Evolutionary conservation across 2,113 vertebrate species (phyloP).

Genomic region (Cynopterus brachyotis): DNA sequence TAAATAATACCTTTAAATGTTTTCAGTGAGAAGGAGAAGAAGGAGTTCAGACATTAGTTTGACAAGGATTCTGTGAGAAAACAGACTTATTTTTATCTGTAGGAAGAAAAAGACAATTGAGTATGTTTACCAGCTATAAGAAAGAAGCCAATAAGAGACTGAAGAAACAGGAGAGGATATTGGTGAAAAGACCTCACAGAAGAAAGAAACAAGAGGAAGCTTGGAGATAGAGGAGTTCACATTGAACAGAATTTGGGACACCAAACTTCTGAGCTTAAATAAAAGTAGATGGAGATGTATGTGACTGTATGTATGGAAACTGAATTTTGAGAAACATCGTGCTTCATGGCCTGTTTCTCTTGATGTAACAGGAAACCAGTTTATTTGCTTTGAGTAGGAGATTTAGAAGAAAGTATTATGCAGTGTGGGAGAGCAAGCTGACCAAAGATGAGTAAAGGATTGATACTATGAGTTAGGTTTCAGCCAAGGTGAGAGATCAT

Average conservation of each 20-base stretch:
- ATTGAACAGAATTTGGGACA: neutral
- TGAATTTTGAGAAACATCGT: neutral
- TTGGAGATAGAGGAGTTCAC: neutral
- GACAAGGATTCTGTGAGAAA: neutral
- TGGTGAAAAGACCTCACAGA: neutral
- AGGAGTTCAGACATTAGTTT: neutral
- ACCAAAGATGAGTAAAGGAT: neutral
- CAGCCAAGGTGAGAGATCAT: neutral
- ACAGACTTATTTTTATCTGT: neutral
- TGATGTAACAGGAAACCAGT: neutral
- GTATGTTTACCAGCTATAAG: neutral
- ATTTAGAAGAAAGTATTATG: neutral
- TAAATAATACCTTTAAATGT: neutral
- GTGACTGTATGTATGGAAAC: neutral
- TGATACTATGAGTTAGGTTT: neutral
- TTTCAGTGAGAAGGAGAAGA: neutral
- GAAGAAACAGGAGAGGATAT: neutral
- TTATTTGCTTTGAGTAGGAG: neutral
- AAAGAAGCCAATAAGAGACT: neutral
- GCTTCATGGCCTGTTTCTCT: neutral
- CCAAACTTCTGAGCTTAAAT: neutral
- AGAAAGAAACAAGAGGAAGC: neutral
- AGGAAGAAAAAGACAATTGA: neutral
- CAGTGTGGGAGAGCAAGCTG: neutral
- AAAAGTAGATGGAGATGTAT: neutral